Percentiles rank a stretch among this genome's conserved stretches.
Evolutionary conservation across 30 jellyfish, hydroid and myxozoan species (phyloP).

Genomic region (Chironex yamaguchii): DNA sequence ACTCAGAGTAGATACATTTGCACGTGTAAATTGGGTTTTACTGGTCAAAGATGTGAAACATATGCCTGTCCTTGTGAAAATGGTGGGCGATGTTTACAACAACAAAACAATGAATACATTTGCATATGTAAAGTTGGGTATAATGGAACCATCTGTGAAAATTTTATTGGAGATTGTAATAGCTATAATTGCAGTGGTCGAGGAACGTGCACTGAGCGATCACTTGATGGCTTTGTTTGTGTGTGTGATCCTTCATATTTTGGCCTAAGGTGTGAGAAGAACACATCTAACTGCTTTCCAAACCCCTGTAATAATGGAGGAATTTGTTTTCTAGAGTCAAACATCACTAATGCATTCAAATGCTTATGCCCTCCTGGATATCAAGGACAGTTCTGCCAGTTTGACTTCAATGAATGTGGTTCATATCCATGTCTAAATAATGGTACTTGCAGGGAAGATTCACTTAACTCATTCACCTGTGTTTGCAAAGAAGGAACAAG

Average conservation of each 20-base stretch:
- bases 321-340: constrained; percentile 49
- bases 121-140: constrained; percentile 82
- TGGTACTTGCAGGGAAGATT: constrained; percentile 77
- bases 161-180: constrained; percentile 58
- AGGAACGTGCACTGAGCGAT: constrained; percentile 73
- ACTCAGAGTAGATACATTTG: constrained; percentile 36
- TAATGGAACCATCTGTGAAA: constrained; percentile 65
- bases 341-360: constrained; percentile 41
- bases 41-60: constrained; percentile 73
- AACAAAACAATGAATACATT: constrained; percentile 17
- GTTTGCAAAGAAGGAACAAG: constrained; percentile 66
- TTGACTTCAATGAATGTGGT: constrained; percentile 76
- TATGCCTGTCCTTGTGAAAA: constrained; percentile 75
- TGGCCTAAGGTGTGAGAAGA: constrained; percentile 44
- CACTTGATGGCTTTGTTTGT: constrained; percentile 73
- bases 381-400: constrained; percentile 80
- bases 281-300: constrained; percentile 41
- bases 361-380: constrained; percentile 76
- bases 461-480: constrained; percentile 50
- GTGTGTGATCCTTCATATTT: constrained; percentile 52
- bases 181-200: constrained; percentile 66
- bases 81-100: constrained; percentile 82
- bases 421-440: constrained; percentile 74
- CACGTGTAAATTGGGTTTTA: constrained; percentile 76
- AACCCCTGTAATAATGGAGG: constrained; percentile 73